phyloP scores from a whole-genome alignment of 2,888 invertebrate species.

The Lucinisca nassula region DNA sequence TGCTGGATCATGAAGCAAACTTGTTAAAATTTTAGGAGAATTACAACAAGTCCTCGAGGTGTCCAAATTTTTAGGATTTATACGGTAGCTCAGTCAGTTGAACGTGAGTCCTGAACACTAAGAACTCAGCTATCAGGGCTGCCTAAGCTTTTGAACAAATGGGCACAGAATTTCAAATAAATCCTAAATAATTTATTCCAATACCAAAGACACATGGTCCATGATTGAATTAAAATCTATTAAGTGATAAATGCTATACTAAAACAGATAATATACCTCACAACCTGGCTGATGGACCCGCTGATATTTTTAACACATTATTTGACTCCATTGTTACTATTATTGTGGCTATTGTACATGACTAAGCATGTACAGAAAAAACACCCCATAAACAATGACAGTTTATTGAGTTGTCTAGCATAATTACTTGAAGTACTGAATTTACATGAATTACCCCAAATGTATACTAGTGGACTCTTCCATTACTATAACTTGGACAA shows the following conservation, averaged over 20 bases:
- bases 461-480: no score
- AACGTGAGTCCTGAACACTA: no score
- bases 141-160: no score
- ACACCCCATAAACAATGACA: not conserved
- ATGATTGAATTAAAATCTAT: not conserved
- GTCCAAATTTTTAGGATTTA: no score
- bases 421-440: no score
- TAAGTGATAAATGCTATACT: not conserved
- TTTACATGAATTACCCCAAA: no score
- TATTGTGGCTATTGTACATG: not conserved
- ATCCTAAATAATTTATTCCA: not conserved
- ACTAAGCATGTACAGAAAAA: not conserved
- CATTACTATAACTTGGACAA: no score
- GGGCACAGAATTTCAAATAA: not conserved
- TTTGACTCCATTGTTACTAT: not conserved
- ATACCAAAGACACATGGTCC: constrained; percentile 3
- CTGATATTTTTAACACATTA: constrained; percentile 9
- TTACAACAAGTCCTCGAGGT: no score
- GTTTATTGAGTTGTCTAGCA: not conserved
- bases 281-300: not conserved
- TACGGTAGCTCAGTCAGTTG: no score
- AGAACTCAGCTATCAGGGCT: no score
- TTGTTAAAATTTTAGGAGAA: no score
- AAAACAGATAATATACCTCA: constrained; percentile 2
- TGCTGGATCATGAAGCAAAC: no score